phyloP scores from a whole-genome alignment of 2,113 vertebrate species.

The Boulengerochromis microlepis region DNA sequence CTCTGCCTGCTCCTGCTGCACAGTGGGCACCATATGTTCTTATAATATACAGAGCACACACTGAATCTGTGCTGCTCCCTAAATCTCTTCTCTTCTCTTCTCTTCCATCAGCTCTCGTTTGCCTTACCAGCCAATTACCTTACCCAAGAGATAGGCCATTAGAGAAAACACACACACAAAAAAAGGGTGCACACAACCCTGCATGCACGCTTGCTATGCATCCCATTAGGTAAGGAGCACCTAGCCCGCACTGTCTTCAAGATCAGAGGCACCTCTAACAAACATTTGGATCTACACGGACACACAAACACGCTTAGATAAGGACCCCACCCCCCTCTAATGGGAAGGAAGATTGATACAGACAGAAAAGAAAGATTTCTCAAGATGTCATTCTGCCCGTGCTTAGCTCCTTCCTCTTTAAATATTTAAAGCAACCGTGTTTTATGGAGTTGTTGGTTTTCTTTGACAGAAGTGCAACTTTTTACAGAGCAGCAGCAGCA shows the following conservation, averaged over 20 bases:
- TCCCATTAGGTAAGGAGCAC: constrained; percentile 38
- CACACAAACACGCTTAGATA: constrained; percentile 3
- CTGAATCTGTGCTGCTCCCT: constrained; percentile 19
- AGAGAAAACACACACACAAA: constrained; percentile 5
- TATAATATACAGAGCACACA: constrained; percentile 48
- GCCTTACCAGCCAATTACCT: constrained; percentile 56
- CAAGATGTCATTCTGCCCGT: constrained; percentile 44
- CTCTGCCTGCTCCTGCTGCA: constrained; percentile 20
- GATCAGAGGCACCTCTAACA: constrained; percentile 20
- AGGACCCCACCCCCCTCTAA: constrained; percentile 34
- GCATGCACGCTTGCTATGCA: neutral
- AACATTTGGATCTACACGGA: constrained; percentile 6
- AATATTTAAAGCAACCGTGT: constrained; percentile 58
- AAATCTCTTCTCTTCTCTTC: neutral
- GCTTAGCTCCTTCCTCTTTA: constrained; percentile 39
- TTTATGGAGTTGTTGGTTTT: constrained; percentile 21
- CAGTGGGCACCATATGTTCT: constrained; percentile 63
- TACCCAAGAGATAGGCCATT: constrained; percentile 54
- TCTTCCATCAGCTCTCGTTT: neutral
- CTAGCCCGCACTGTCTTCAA: constrained; percentile 18
- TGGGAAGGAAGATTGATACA: constrained; percentile 57
- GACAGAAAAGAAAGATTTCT: constrained; percentile 43
- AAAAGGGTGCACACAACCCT: neutral
- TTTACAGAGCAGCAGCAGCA: neutral
- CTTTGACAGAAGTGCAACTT: constrained; percentile 7